A percentile compares a stretch with the other conserved stretches of the same genome.
These are phyloP conservation scores for Rhinogobio ventralis DNA, from an alignment of 2,797 vertebrate species.

Conservation along the genomic window DNA sequence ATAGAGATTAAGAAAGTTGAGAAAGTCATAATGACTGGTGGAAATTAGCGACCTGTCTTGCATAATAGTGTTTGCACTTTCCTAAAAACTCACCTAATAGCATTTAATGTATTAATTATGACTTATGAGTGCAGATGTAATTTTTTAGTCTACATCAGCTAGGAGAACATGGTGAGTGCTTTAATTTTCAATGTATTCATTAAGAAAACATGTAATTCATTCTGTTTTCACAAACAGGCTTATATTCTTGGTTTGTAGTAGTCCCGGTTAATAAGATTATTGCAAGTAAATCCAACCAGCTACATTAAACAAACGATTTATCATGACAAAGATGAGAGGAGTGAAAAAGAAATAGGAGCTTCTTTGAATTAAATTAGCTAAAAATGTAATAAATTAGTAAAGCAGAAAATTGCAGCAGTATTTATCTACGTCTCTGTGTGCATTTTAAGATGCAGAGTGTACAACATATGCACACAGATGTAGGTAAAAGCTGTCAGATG, in stretches of 20 bases:
- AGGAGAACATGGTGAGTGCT: neutral
- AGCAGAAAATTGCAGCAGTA: neutral
- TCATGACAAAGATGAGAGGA: neutral
- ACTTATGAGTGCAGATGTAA: neutral
- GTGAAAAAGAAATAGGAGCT: neutral
- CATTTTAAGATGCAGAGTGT: neutral
- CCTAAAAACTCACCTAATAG: neutral
- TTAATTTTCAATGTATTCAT: neutral
- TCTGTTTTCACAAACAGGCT: neutral
- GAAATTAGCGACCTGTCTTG: neutral
- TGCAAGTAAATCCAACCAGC: slow-evolving; percentile 4
- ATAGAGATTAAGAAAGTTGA: neutral
- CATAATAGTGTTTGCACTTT: neutral
- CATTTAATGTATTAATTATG: neutral
- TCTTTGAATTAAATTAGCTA: neutral
- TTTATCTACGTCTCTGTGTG: neutral
- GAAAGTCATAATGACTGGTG: neutral
- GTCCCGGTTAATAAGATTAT: neutral
- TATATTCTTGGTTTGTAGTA: neutral
- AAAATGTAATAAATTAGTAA: neutral
- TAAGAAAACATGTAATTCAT: neutral
- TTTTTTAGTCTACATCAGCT: neutral
- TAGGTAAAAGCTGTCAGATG: slow-evolving; percentile 30
- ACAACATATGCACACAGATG: neutral
- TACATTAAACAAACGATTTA: slow-evolving; percentile 10